Conservation (phyloP, 2,797 vertebrate genomes). For the Artibeus lituratus region DNA sequence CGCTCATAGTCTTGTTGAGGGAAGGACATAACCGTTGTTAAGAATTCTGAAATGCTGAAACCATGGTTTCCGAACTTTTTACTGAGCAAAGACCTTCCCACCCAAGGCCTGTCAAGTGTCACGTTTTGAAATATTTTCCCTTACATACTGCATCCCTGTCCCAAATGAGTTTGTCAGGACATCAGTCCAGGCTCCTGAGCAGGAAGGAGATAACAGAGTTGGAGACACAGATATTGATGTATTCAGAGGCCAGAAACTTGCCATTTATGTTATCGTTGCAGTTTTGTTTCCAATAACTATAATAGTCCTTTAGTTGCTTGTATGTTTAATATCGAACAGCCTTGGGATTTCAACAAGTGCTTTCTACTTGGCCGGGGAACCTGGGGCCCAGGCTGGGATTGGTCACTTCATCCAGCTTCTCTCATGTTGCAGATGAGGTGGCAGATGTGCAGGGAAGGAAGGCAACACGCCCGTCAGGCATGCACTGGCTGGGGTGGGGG, state of each 20-base stretch:
- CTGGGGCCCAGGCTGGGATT: background rate
- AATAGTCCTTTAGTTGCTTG: background rate
- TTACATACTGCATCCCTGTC: background rate
- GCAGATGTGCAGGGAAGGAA: background rate
- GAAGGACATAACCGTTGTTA: background rate
- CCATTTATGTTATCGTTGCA: background rate
- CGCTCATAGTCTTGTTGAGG: background rate
- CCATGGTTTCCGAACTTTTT: background rate
- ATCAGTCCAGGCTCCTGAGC: background rate
- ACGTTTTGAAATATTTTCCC: constrained; percentile 28
- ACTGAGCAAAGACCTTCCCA: background rate
- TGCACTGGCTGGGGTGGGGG: background rate
- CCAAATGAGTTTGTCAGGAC: background rate
- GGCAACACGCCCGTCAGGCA: background rate
- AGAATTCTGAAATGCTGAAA: constrained; percentile 10
- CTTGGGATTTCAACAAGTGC: constrained; percentile 14
- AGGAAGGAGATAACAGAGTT: background rate
- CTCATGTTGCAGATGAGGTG: background rate
- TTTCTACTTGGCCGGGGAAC: background rate
- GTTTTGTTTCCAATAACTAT: background rate
- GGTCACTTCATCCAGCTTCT: background rate
- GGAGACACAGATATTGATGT: background rate
- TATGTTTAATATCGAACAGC: background rate
- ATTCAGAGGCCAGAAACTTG: background rate
- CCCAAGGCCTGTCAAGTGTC: background rate